Evolutionary conservation across 2,113 vertebrate species (phyloP).

Genomic region (Mustela nigripes): DNA sequence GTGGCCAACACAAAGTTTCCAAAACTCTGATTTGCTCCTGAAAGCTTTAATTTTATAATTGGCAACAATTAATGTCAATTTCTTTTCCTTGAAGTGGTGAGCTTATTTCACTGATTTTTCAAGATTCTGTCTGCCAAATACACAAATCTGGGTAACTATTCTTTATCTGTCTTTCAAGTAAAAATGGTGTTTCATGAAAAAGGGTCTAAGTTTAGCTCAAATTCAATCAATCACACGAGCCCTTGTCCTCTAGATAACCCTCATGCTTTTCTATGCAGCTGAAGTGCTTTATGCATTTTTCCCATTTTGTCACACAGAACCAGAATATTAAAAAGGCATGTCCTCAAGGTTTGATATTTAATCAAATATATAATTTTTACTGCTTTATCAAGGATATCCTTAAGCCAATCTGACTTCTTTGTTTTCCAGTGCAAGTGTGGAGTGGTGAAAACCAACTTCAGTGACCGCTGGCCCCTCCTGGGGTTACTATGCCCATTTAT

Average conservation of each 20-base stretch:
- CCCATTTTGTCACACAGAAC: background rate
- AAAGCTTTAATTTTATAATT: slow-evolving; percentile 43
- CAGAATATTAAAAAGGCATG: background rate
- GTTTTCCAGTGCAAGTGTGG: too few relatives aligned
- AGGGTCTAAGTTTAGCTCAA: background rate
- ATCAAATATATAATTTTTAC: background rate
- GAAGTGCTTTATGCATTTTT: background rate
- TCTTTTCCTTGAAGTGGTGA: slow-evolving; percentile 40
- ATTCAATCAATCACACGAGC: background rate
- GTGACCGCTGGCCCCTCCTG: background rate
- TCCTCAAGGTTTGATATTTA: background rate
- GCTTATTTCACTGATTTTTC: slow-evolving; percentile 13
- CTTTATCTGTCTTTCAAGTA: slow-evolving; percentile 3
- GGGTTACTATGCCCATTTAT: rapidly evolving
- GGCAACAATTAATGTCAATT: background rate
- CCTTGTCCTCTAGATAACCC: too few relatives aligned
- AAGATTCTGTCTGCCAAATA: slow-evolving; percentile 37
- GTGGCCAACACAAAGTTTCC: background rate
- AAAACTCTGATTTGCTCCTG: slow-evolving; percentile 6
- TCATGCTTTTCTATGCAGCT: too few relatives aligned
- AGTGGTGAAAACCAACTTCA: background rate
- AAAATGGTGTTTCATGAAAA: background rate
- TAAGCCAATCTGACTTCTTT: background rate
- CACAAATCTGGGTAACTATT: background rate
- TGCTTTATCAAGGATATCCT: background rate